Evolutionary conservation across 2,888 invertebrate genomes (phyloP).

Genomic region (Chymomyza caudatula): DNA sequence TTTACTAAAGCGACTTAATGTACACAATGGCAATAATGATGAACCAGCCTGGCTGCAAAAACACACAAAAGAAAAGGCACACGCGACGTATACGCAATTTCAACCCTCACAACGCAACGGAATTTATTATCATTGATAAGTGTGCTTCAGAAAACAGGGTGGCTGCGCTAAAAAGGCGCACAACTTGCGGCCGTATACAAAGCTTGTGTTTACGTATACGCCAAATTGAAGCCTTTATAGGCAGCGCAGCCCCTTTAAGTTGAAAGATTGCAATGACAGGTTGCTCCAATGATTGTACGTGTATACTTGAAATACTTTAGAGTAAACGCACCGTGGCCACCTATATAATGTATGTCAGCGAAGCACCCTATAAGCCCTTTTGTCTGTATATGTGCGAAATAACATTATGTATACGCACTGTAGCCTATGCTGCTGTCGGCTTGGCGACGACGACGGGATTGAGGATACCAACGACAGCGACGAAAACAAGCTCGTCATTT

Average conservation of each 20-base stretch:
- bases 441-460: conserved; percentile 33
- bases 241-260: no score
- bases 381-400: conserved; percentile 43
- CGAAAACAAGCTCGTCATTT: conserved; percentile 56
- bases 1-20: not conserved
- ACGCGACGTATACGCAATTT: conserved; percentile 54
- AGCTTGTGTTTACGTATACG: no score
- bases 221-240: no score
- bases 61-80: not conserved
- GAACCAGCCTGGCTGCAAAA: not conserved
- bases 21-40: not conserved
- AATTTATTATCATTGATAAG: conserved; percentile 66
- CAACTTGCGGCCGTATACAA: no score
- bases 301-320: not conserved
- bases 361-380: conserved; percentile 41
- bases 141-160: conserved; percentile 56
- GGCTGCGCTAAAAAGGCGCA: not conserved
- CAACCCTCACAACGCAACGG: conserved; percentile 53
- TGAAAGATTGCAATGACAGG: not conserved
- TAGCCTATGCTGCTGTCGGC: conserved; percentile 20
- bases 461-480: conserved; percentile 46
- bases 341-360: not conserved
- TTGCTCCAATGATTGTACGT: not conserved
- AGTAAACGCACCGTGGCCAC: not conserved
- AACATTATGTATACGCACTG: conserved; percentile 46